phyloP scores from a whole-genome alignment of 2,113 vertebrate species.

The Vulpes ferrilata region DNA sequence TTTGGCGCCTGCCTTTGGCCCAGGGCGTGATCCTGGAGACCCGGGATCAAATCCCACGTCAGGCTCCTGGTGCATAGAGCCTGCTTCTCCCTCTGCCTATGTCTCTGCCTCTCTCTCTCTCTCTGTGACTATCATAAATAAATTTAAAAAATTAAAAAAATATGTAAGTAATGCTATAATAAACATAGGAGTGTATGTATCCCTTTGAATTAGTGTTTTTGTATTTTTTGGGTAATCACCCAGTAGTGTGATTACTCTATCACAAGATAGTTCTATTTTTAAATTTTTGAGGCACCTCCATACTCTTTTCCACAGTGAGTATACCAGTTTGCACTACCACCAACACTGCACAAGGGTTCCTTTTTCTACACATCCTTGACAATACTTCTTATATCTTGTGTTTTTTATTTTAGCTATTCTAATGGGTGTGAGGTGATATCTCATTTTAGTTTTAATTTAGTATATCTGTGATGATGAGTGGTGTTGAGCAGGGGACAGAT shows the following conservation, averaged over 20 bases:
- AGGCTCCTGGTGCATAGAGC: too few species aligned
- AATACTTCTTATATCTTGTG: background rate
- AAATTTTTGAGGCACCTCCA: background rate
- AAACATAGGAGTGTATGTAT: background rate
- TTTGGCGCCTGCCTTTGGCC: too few species aligned
- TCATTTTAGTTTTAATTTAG: too few species aligned
- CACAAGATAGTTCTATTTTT: background rate
- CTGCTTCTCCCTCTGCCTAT: too few species aligned
- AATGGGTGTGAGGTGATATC: too few species aligned
- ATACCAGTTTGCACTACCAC: background rate
- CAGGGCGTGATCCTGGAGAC: too few species aligned
- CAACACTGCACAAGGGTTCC: background rate
- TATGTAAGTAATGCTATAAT: background rate
- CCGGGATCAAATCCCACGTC: too few species aligned
- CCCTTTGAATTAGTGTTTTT: background rate
- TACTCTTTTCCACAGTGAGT: background rate
- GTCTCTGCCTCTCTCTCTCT: too few species aligned
- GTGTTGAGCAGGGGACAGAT: slow-evolving; percentile 58
- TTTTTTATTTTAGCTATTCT: background rate
- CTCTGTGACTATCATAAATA: too few species aligned
- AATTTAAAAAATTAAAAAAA: too few species aligned
- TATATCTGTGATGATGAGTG: too few species aligned
- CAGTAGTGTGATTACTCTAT: too few species aligned
- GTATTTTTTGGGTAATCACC: background rate
- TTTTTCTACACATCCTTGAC: background rate